These are phyloP conservation scores for Panurus biarmicus DNA, from an alignment of 2,113 vertebrate species.

Conservation along the genomic window DNA sequence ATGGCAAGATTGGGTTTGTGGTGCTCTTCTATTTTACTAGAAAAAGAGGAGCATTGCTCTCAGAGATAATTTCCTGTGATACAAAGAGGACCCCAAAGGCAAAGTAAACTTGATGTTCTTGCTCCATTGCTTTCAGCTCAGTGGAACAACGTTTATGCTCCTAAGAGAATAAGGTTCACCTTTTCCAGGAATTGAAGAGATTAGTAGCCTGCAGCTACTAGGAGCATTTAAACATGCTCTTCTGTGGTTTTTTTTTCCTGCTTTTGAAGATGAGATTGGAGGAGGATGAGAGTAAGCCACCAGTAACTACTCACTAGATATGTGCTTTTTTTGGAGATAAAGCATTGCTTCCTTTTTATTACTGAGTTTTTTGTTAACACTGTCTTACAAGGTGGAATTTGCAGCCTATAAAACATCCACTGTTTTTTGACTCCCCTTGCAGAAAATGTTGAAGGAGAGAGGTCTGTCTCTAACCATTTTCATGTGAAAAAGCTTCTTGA, in stretches of 20 bases:
- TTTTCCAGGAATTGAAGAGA: slow-evolving; percentile 57
- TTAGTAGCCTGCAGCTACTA: slow-evolving; percentile 51
- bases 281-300: neutral
- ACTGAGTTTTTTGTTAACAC: slow-evolving; percentile 49
- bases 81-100: slow-evolving; percentile 35
- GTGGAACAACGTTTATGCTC: slow-evolving; percentile 28
- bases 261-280: slow-evolving; percentile 22
- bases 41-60: slow-evolving; percentile 1
- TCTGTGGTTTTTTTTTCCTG: neutral
- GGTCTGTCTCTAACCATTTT: slow-evolving; percentile 53
- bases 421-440: slow-evolving; percentile 44
- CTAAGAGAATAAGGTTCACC: slow-evolving; percentile 38
- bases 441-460: slow-evolving; percentile 29
- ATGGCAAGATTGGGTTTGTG: neutral
- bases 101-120: slow-evolving; percentile 35
- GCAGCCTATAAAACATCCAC: slow-evolving; percentile 44
- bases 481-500: slow-evolving; percentile 54
- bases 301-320: neutral
- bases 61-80: slow-evolving; percentile 17
- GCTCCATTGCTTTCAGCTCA: slow-evolving; percentile 13
- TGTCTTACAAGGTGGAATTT: slow-evolving; percentile 37
- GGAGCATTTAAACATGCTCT: slow-evolving; percentile 52
- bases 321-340: slow-evolving; percentile 19
- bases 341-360: slow-evolving; percentile 44
- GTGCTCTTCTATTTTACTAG: neutral